Conservation (phyloP, 2,113 vertebrate genomes). For the Nerophis ophidion region DNA sequence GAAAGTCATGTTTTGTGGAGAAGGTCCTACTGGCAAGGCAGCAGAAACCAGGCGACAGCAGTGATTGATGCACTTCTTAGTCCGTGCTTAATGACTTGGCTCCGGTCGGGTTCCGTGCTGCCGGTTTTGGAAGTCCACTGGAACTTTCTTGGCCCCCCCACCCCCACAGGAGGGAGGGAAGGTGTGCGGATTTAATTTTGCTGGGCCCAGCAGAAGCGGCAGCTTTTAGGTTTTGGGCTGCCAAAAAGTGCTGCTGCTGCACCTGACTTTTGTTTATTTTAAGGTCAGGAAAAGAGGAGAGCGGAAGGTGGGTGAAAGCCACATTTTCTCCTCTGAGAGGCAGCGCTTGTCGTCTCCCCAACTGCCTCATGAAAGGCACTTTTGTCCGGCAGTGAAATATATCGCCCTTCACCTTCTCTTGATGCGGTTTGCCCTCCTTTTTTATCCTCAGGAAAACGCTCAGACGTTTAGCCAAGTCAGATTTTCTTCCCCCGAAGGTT, state of each 20-base stretch:
- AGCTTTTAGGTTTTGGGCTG: slow-evolving; percentile 38
- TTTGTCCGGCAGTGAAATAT: slow-evolving; percentile 69
- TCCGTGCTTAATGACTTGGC: slow-evolving; percentile 16
- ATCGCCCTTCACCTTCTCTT: slow-evolving; percentile 65
- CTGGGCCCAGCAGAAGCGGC: slow-evolving; percentile 47
- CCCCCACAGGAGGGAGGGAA: slow-evolving; percentile 13
- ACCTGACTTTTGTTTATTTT: slow-evolving; percentile 72
- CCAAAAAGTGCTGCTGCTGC: slow-evolving; percentile 37
- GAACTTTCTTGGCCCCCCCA: slow-evolving; percentile 49
- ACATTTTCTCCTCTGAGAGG: slow-evolving; percentile 59
- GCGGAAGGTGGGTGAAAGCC: slow-evolving; percentile 57
- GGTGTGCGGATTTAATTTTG: slow-evolving; percentile 57
- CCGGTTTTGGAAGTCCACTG: slow-evolving; percentile 43
- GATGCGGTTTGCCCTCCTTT: slow-evolving; percentile 63
- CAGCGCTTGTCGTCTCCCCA: slow-evolving; percentile 54
- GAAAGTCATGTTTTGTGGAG: too few species aligned
- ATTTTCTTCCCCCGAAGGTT: slow-evolving; percentile 21
- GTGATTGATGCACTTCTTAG: slow-evolving; percentile 1
- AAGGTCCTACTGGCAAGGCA: not conserved
- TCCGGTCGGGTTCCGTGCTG: slow-evolving; percentile 13
- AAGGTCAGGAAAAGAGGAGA: slow-evolving; percentile 58
- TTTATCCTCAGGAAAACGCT: slow-evolving; percentile 50
- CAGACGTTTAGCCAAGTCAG: slow-evolving; percentile 22
- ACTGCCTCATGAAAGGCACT: slow-evolving; percentile 65
- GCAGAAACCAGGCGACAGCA: not conserved